phyloP scores from a whole-genome alignment of 2,797 vertebrate species.

The Bryconaethiops microstoma region DNA sequence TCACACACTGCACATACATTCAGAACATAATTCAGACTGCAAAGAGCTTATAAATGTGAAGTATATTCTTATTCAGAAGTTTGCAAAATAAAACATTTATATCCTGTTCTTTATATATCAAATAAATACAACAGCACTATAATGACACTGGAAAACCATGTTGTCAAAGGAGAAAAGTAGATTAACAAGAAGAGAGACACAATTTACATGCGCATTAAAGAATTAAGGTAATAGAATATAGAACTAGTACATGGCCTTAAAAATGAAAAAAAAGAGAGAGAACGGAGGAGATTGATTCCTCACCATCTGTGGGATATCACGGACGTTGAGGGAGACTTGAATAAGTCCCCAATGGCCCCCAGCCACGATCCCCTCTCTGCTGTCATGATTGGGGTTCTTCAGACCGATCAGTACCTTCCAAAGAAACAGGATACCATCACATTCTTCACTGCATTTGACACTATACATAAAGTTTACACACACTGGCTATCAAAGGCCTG shows the following conservation, averaged over 20 bases:
- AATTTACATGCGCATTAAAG: background rate
- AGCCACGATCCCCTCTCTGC: slow-evolving; percentile 83
- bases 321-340: slow-evolving; percentile 89
- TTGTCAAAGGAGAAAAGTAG: background rate
- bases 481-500: background rate
- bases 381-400: slow-evolving; percentile 92
- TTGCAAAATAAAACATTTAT: background rate
- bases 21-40: background rate
- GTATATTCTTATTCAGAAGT: background rate
- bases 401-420: slow-evolving; percentile 89
- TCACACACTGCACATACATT: background rate
- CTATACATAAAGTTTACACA: background rate
- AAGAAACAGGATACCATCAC: background rate
- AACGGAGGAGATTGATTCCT: slow-evolving; percentile 46
- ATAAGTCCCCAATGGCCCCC: slow-evolving; percentile 93
- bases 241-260: background rate
- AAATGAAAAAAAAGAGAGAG: background rate
- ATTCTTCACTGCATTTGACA: background rate
- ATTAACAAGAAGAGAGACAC: background rate
- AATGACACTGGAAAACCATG: background rate
- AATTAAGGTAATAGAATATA: background rate
- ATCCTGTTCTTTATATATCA: background rate
- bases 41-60: background rate
- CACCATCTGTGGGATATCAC: slow-evolving; percentile 91
- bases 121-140: background rate